A percentile compares a stretch with the other conserved stretches of the same genome.
Evolutionary conservation across 2,113 vertebrate genomes (phyloP).

Genomic region (Grantiella picta): DNA sequence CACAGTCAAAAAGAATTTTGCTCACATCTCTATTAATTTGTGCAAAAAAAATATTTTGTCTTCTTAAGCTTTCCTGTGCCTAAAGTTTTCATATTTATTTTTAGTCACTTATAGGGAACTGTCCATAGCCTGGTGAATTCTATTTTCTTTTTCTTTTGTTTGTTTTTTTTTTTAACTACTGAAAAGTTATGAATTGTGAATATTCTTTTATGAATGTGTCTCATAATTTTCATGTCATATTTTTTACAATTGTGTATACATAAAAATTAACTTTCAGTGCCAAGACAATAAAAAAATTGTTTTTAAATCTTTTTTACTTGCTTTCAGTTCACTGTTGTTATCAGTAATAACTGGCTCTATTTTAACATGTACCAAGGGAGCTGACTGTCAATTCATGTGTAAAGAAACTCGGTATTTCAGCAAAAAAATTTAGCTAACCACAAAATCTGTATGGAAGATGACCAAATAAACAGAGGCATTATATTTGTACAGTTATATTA

Average conservation of each 20-base stretch:
- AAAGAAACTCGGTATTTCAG: background rate
- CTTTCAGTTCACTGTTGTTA: background rate
- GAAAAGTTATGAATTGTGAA: background rate
- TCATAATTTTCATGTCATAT: background rate
- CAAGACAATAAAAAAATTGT: constrained; percentile 17
- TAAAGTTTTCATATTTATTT: background rate
- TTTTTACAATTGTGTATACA: background rate
- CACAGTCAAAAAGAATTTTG: background rate
- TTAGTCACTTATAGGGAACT: background rate
- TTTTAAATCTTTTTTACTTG: constrained; percentile 33
- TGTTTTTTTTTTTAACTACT: background rate
- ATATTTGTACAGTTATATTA: background rate
- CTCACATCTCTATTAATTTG: background rate
- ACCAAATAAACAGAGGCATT: background rate
- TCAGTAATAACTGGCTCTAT: constrained; percentile 5
- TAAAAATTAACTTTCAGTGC: background rate
- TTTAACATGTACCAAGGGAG: background rate
- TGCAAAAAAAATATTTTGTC: background rate
- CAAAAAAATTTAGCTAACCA: background rate
- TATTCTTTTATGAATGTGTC: background rate
- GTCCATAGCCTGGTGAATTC: background rate
- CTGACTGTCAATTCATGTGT: background rate
- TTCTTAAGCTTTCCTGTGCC: background rate
- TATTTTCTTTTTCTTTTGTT: no score
- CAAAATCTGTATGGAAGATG: background rate